Evolutionary conservation across 1,140 invertebrate genomes (phyloP).

Genomic region (Periplaneta americana): DNA sequence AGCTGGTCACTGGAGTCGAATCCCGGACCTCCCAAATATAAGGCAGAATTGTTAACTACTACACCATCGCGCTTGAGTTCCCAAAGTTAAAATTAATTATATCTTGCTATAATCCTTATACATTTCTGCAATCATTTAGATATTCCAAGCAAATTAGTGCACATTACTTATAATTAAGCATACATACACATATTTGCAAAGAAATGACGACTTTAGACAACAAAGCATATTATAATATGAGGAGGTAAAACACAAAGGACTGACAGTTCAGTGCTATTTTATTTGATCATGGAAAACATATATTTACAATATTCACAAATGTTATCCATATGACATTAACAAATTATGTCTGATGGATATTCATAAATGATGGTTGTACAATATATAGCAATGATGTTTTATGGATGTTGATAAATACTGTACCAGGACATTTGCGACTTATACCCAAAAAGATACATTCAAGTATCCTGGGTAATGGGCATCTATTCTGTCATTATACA

Average conservation of each 20-base stretch:
- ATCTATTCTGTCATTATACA: background rate
- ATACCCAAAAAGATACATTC: background rate
- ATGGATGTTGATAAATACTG: background rate
- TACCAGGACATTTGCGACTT: background rate
- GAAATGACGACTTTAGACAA: background rate
- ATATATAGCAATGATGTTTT: background rate
- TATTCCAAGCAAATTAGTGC: too few species aligned
- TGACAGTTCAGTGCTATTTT: background rate
- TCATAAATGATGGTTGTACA: background rate
- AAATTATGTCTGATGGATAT: background rate
- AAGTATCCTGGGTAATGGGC: background rate
- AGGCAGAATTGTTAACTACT: too few species aligned
- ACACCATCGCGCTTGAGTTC: too few species aligned
- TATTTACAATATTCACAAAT: background rate
- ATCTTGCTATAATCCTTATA: too few species aligned
- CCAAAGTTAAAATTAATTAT: too few species aligned
- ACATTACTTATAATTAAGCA: too few species aligned
- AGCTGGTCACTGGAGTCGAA: too few species aligned
- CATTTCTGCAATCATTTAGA: too few species aligned
- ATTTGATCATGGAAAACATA: background rate
- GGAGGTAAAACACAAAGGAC: background rate
- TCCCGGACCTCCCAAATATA: too few species aligned
- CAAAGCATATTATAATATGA: background rate
- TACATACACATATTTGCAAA: too few species aligned
- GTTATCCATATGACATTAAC: background rate